Percentiles rank a stretch among this genome's conserved stretches.
Conservation (phyloP, 2,797 vertebrate species). For the Chelon labrosus region DNA sequence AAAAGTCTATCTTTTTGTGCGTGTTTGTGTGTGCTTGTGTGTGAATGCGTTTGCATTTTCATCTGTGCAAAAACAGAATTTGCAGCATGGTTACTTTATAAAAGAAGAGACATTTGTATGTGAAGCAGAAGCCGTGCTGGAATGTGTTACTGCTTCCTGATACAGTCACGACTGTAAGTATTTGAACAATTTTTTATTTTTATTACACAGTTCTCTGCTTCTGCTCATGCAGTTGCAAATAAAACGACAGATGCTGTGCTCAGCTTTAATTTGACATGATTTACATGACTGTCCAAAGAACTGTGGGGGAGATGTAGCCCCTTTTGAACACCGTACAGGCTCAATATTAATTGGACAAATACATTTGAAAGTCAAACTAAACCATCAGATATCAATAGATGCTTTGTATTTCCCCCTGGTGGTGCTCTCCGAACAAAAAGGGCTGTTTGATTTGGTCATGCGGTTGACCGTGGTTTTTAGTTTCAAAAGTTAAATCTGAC, state of each 20-base stretch:
- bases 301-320: not conserved
- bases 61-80: slow-evolving; percentile 15
- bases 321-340: no score
- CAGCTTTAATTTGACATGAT: not conserved
- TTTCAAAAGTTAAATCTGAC: no score
- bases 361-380: slow-evolving; percentile 10
- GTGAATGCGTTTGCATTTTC: slow-evolving; percentile 16
- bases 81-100: slow-evolving; percentile 30
- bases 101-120: slow-evolving; percentile 8
- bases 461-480: no score
- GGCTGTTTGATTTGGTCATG: not conserved
- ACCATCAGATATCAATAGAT: not conserved
- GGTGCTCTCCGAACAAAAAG: not conserved
- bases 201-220: not conserved
- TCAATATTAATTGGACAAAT: not conserved
- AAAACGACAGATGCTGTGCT: not conserved
- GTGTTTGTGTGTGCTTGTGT: no score
- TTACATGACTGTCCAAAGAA: not conserved
- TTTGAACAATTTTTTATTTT: not conserved
- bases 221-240: not conserved
- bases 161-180: not conserved
- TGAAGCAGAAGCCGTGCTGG: not conserved
- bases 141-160: not conserved
- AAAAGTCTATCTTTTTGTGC: slow-evolving; percentile 1
- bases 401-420: not conserved